Evolutionary conservation across 2,888 invertebrate species (phyloP).

Genomic region (Heteromyza rotundicornis): DNA sequence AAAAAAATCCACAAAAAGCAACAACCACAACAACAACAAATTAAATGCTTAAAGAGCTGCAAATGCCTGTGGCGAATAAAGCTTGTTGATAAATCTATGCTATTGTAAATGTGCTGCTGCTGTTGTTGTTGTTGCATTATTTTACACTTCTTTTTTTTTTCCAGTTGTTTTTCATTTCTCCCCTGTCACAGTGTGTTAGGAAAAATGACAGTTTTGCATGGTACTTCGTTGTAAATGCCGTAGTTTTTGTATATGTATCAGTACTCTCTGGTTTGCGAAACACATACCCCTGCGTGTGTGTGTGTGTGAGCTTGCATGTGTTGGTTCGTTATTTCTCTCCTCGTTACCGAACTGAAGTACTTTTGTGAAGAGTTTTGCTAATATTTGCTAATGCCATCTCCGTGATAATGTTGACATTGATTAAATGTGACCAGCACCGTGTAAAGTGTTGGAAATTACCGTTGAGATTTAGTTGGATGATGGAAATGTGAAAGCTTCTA

Average conservation of each 20-base stretch:
- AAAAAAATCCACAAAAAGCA: conserved; percentile 19
- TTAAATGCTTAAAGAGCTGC: conserved; percentile 36
- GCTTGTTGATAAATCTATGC: conserved; percentile 27
- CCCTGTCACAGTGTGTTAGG: no score
- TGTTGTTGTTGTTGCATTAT: not conserved
- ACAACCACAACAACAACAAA: conserved; percentile 31
- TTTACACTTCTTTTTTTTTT: not conserved
- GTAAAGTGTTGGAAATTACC: no score
- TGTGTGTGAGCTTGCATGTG: not conserved
- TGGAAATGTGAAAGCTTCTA: no score
- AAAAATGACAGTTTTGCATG: conserved; percentile 11
- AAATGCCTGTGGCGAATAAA: conserved; percentile 15
- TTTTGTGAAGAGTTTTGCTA: conserved; percentile 45
- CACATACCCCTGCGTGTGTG: not conserved
- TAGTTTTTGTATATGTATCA: conserved; percentile 25
- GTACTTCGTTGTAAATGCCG: not conserved
- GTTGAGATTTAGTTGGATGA: no score
- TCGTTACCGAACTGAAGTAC: no score
- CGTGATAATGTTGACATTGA: conserved; percentile 2
- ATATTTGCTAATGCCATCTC: conserved; percentile 50
- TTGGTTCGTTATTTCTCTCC: not conserved
- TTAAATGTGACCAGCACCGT: conserved; percentile 5
- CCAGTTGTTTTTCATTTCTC: no score
- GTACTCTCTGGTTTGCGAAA: conserved; percentile 14
- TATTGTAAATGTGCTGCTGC: not conserved